A percentile compares a stretch with the other conserved stretches of the same genome.
Evolutionary conservation across 2,888 invertebrate genomes (phyloP).

Genomic region (Phyllotreta striolata): DNA sequence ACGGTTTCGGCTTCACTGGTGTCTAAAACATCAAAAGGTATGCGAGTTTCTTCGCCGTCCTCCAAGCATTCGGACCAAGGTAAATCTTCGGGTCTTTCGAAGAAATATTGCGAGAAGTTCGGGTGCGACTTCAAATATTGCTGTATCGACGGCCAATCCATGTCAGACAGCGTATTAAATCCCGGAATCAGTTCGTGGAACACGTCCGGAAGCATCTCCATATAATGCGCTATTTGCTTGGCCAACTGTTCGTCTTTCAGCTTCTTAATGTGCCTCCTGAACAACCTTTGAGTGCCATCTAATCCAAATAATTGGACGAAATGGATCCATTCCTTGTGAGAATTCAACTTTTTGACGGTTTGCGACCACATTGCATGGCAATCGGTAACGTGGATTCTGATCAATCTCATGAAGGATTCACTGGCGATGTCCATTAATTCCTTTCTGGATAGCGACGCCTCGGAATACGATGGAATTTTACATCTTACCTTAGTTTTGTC

Average conservation of each 20-base stretch:
- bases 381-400: conserved; percentile 83
- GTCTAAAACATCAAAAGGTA: conserved; percentile 92
- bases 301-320: conserved; percentile 81
- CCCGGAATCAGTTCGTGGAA: conserved; percentile 82
- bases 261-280: conserved; percentile 80
- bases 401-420: conserved; percentile 88
- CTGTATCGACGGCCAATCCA: conserved; percentile 89
- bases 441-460: conserved; percentile 85
- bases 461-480: conserved; percentile 77
- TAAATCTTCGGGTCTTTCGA: conserved; percentile 79
- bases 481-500: conserved; percentile 84
- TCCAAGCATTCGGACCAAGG: conserved; percentile 81
- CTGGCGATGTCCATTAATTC: conserved; percentile 90
- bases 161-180: conserved; percentile 73
- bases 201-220: conserved; percentile 79
- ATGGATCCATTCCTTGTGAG: conserved; percentile 88
- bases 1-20: conserved; percentile 91
- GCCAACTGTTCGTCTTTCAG: conserved; percentile 83
- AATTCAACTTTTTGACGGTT: conserved; percentile 83
- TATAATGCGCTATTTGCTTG: conserved; percentile 77
- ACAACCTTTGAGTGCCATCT: conserved; percentile 73
- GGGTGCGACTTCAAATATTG: conserved; percentile 88
- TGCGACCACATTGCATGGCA: conserved; percentile 88
- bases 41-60: conserved; percentile 74
- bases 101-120: conserved; percentile 94